Base-by-base conservation (phyloP, 2,113 vertebrate genomes). In the Myiozetetes cayanensis region DNA sequence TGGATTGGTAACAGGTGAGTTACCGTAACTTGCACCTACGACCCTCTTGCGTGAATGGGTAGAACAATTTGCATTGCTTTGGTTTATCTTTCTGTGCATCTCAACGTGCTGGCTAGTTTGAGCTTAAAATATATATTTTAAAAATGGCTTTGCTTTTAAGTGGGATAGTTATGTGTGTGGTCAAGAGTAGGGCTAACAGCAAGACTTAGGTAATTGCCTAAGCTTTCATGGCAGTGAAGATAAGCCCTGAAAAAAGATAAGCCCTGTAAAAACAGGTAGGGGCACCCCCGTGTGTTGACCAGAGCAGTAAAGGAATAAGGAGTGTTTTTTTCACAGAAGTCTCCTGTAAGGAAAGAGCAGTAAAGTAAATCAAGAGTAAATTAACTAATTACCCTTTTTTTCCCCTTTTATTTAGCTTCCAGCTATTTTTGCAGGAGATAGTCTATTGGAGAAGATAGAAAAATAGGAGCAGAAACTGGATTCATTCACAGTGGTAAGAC, bases 241-340 rank as follows among this genome's bases (percentile, higher is more conserved):
- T 33, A 59, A 72, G 37, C 18, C 6, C 31, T 83, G 44, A 58
- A 19, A 44, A 66, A 50, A 28, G 35, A 66, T 47, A 85, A 83
- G 31, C 20, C 12, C 31, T 82, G 53, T 73, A 33, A 85, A 77
- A 77, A 66, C 24, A 47, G 14, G 12, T 35, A 43, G 49, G 28
- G 59, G 15, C 9, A 81, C 12, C 11, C 23, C 7, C 2, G 15
- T 0, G 0, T 23, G 8, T 70, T 94, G 67, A 65, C 19, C 19
- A 50, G 25, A 73, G 33, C 46, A 66, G 19, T 41, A 70, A 61
- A 52, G 21, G 41, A 22, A 17, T 44, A 14, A 79, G 46, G 28
- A 25, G 19, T 62, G 3, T 4, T 23, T 76, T 70, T 47, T 53
- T 31, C n/a, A 21, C 22, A 20, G 1, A 49, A 71, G 17, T 46